Evolutionary conservation across 2,888 invertebrate genomes (phyloP).

Genomic region (Sminthurinus aureus): DNA sequence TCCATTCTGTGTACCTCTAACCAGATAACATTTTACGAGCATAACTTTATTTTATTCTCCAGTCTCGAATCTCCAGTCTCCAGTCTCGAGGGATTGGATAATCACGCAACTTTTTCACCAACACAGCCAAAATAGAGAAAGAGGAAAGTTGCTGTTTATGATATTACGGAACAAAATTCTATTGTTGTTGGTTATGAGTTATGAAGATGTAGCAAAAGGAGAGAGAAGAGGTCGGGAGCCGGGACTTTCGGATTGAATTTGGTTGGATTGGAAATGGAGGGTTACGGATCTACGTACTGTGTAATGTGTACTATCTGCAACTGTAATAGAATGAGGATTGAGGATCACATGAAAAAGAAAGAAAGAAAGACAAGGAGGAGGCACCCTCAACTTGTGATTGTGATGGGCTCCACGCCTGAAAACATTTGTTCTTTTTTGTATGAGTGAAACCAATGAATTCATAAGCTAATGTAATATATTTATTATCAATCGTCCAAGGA

Average conservation of each 20-base stretch:
- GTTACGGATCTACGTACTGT: too few relatives aligned
- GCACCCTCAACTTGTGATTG: neutral
- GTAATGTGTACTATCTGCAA: too few relatives aligned
- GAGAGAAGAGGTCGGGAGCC: neutral
- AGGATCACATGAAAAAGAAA: too few relatives aligned
- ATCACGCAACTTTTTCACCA: conserved; percentile 36
- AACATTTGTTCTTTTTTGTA: conserved; percentile 30
- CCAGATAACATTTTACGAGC: conserved; percentile 55
- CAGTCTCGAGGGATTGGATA: conserved; percentile 45
- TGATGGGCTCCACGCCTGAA: conserved; percentile 29
- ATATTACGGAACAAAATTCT: conserved; percentile 39
- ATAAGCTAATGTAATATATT: conserved; percentile 35
- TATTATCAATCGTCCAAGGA: conserved; percentile 19
- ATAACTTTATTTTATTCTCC: conserved; percentile 55
- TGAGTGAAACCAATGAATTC: conserved; percentile 35
- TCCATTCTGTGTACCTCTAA: conserved; percentile 24
- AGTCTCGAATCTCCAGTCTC: too few relatives aligned
- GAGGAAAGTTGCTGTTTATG: conserved; percentile 37
- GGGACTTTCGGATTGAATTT: neutral
- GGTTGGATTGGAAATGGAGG: neutral
- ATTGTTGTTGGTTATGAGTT: conserved; percentile 29
- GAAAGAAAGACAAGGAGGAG: too few relatives aligned
- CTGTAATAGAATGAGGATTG: too few relatives aligned
- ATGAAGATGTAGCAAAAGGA: neutral
- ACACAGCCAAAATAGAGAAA: neutral